Evolutionary conservation across 1,140 invertebrate genomes (phyloP), one percentile per base, ranked within the genome.

Genomic region (Zaprionus ornatus): DNA sequence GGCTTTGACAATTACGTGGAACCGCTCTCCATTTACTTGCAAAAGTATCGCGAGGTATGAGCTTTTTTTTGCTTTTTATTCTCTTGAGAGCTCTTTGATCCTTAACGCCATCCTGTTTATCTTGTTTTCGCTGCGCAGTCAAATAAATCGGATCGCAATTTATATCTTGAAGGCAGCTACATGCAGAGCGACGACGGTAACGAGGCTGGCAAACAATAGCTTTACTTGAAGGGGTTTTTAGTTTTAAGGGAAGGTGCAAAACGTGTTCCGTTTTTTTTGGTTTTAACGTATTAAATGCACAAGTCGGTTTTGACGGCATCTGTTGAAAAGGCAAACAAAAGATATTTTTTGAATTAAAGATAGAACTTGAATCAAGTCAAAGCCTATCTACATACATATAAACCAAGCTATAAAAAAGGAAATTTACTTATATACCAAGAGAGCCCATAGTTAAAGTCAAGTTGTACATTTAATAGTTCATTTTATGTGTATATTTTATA

Each of bases 1-100:
- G 99, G 99, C 12, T 99, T 99, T 93, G 99, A 99, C 88, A 99
- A 98, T 93, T 99, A 99, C 93, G 97, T 99, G 15, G 99, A 99
- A 90, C 98, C 99, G 0, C 93, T 99, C 21, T 99, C 99, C 94
- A 92, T 98, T 19, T 99, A 99, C 93, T 93, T 99, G 29, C 98
- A 99, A 93, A 99, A 99, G 93, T 99, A 99, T 92, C 95, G 99
- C 93, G 98, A 99, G 84, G 91, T 92, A 10, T 32, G 29, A 70
- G 80, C 45, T 9, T 2, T 0, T 23, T 29, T 13, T 25, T 3
- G n/a, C 13, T 9, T 4, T 55, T 29, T 29, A 15, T 32, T 32
- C 9, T 10, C 29, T 32, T 32, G 29, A 32, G 29, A 32, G 9
- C 9, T 32, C 1, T 15, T 6, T 3, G 25, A 12, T 55, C 25